Evolutionary conservation across 2,113 vertebrate genomes (phyloP), one percentile per base, ranked within the genome.

Genomic region (Dicaeum eximium): DNA sequence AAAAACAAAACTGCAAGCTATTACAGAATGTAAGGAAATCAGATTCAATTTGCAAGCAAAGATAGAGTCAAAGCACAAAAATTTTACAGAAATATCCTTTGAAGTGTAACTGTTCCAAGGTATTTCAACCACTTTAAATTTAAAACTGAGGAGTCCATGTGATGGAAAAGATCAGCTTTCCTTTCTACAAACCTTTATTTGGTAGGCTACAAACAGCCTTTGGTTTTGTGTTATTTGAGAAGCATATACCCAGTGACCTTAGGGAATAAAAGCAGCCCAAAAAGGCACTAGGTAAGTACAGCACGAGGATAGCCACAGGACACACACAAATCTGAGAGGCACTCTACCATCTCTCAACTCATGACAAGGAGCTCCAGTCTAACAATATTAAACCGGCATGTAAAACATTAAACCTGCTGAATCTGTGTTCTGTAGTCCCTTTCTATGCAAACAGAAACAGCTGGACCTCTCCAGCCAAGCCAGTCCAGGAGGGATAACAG

Each of bases 1-100:
- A 97, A 97, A 97, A 97, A 97, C 73, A 96, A 90, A 97, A 96
- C 77, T 56, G 31, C 70, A 89, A 93, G 77, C 82, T 84, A 69
- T 95, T 95, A 93, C 64, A 80, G 95, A 96, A 97, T 30, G 54
- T 65, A 74, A 92, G 83, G 93, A 96, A 98, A 97, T 96, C 74
- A 79, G 90, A 90, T 91, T 82, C 91, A 69, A 96, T 90, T 96
- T 94, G 88, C 57, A 93, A 96, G 97, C 82, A 96, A 88, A 94
- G 75, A 65, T 18, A 89, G 56, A 90, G 71, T 85, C 88, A 91
- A 93, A 92, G 77, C 1, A 1, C 87, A 70, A 42, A 25, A 16
- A 42, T 87, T 84, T 77, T 62, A 61, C 82, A 69, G 58, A 82
- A 80, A 47, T 30, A 62, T 21, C 75, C 60, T 67, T 60, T 73